Conservation (phyloP, 2,888 invertebrate genomes). For the Zaprionus bogoriensis region DNA sequence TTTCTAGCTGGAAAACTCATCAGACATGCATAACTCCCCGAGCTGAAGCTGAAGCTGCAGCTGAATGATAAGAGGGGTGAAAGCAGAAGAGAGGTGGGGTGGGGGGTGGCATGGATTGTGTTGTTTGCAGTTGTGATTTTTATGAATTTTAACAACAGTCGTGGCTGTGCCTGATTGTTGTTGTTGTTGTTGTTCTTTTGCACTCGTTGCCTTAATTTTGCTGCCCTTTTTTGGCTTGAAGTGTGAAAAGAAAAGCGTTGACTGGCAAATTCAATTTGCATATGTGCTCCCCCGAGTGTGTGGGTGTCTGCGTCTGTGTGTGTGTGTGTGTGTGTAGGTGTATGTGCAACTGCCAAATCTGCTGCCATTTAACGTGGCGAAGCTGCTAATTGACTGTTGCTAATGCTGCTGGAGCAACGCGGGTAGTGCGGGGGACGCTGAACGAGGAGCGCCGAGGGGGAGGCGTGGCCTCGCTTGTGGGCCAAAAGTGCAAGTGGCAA, state of each 20-base stretch:
- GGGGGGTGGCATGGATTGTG: background rate
- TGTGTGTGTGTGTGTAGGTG: conserved; percentile 9
- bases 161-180: conserved; percentile 17
- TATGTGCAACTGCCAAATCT: conserved; percentile 35
- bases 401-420: conserved; percentile 11
- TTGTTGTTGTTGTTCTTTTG: conserved; percentile 33
- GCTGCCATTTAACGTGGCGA: conserved; percentile 63
- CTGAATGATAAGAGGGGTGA: background rate
- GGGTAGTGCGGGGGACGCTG: background rate
- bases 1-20: conserved; percentile 48
- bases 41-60: conserved; percentile 13
- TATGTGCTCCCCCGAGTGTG: conserved; percentile 52
- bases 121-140: conserved; percentile 69
- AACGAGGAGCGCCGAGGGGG: background rate
- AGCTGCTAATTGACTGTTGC: conserved; percentile 68
- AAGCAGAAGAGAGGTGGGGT: background rate
- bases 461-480: conserved; percentile 10
- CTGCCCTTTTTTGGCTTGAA: conserved; percentile 37
- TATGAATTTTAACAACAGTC: conserved; percentile 51
- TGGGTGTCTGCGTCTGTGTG: conserved; percentile 7
- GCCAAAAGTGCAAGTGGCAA: conserved; percentile 50
- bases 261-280: conserved; percentile 71
- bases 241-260: conserved; percentile 69
- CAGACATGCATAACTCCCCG: conserved; percentile 69
- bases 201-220: conserved; percentile 53